phyloP scores from a whole-genome alignment of 2,113 vertebrate species.

The Podarcis muralis region DNA sequence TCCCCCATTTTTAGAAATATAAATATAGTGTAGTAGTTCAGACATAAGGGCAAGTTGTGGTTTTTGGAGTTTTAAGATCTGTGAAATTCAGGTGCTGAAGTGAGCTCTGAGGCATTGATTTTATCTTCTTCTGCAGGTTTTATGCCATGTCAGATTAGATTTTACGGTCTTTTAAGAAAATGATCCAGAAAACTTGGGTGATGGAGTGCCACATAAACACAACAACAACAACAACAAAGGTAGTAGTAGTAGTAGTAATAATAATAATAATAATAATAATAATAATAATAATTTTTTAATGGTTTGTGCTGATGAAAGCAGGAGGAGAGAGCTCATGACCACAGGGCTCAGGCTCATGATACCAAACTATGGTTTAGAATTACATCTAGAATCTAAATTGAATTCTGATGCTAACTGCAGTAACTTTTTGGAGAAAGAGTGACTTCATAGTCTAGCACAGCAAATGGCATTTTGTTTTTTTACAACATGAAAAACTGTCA shows the following conservation, averaged over 20 bases:
- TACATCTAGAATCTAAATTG: background rate
- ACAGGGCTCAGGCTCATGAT: background rate
- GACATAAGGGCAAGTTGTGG: background rate
- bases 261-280: too few species aligned
- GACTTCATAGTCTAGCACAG: background rate
- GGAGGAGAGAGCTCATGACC: background rate
- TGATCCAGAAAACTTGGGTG: too few species aligned
- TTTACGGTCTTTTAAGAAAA: too few species aligned
- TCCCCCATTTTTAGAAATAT: too few species aligned
- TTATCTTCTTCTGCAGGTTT: background rate
- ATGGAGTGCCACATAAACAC: too few species aligned
- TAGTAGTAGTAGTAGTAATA: too few species aligned
- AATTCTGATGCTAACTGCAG: background rate
- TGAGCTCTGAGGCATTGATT: background rate
- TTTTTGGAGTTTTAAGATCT: too few species aligned
- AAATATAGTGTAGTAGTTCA: background rate
- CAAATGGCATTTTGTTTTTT: background rate
- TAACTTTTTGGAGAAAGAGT: background rate
- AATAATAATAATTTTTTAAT: too few species aligned
- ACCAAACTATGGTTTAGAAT: background rate
- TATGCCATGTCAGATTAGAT: background rate
- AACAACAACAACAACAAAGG: too few species aligned
- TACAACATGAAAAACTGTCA: background rate
- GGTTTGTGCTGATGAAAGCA: background rate
- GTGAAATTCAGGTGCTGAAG: too few species aligned